These are phyloP conservation scores for Rattus norvegicus DNA, from an alignment of 2,113 vertebrate species.

Conservation along the genomic window GRCr8 NC_086022.1:81803501-81804000, in stretches of 20 bases:
- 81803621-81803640: neutral
- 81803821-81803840: neutral
- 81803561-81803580: neutral
- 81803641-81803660: neutral
- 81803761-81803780: neutral
- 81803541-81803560: neutral
- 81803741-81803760: neutral
- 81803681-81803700: neutral
- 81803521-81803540: neutral
- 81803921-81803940: neutral
- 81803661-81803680: neutral
- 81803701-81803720: neutral
- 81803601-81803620: neutral
- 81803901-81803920: neutral
- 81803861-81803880: neutral
- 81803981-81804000: neutral
- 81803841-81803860: neutral
- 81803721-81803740: neutral
- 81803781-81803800: neutral
- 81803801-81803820: neutral
- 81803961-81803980: neutral
- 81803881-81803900: neutral
- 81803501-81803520: neutral
- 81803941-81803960: neutral
- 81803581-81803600: too few species aligned